A percentile compares a stretch with the other conserved stretches of the same genome.
Evolutionary conservation across 2,797 vertebrate genomes (phyloP).

Genomic region (Halcyon badia): DNA sequence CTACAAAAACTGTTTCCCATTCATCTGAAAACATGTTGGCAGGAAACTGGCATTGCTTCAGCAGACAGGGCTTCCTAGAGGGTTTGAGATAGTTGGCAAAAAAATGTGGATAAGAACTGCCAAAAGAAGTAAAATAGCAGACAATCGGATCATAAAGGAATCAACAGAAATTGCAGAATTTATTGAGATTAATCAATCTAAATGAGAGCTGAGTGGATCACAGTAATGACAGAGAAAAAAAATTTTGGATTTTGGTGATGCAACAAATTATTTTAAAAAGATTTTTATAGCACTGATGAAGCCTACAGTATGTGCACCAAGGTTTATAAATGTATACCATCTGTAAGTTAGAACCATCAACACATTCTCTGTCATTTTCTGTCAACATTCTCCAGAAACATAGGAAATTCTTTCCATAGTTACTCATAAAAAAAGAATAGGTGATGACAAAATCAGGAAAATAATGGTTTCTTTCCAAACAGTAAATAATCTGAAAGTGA

Average conservation of each 20-base stretch:
- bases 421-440: neutral
- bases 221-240: neutral
- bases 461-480: neutral
- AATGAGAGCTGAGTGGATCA: neutral
- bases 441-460: neutral
- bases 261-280: neutral
- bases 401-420: neutral
- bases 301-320: neutral
- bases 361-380: slow-evolving; percentile 15
- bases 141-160: neutral
- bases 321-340: neutral
- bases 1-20: neutral
- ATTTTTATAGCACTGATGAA: neutral
- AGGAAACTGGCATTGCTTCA: neutral
- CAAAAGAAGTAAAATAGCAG: neutral
- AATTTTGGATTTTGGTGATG: neutral
- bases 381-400: neutral
- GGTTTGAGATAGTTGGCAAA: neutral
- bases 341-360: neutral
- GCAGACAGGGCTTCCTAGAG: neutral
- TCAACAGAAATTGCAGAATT: neutral
- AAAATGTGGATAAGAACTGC: neutral
- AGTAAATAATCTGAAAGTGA: slow-evolving; percentile 6
- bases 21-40: neutral
- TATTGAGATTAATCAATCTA: neutral